These are phyloP conservation scores for Chloroceryle amazona DNA, from an alignment of 2,797 vertebrate species.

Conservation along the genomic window DNA sequence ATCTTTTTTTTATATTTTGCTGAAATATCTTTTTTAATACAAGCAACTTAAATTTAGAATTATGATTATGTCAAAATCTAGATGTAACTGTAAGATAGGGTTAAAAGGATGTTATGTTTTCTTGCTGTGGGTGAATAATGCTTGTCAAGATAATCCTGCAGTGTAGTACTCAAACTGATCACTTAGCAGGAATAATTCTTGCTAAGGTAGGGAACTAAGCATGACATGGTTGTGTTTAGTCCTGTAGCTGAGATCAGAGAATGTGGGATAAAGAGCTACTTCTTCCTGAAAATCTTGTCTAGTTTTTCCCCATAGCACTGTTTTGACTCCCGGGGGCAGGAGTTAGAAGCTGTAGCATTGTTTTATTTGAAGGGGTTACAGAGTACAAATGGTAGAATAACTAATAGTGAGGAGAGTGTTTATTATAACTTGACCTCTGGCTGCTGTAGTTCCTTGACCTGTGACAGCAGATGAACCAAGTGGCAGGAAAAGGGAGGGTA, in stretches of 20 bases:
- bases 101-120: not conserved
- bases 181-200: not conserved
- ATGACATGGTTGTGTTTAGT: not conserved
- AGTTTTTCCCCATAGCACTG: not conserved
- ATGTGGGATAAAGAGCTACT: not conserved
- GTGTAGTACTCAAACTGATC: not conserved
- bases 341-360: not conserved
- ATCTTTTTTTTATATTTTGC: not conserved
- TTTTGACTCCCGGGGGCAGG: not conserved
- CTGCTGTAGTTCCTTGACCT: not conserved
- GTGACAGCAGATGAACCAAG: not conserved
- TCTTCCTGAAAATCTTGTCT: not conserved
- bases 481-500: not conserved
- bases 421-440: not conserved
- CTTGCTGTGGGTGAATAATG: not conserved
- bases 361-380: not conserved
- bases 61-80: not conserved
- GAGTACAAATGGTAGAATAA: not conserved
- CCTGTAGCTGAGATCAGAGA: not conserved
- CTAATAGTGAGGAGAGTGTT: not conserved
- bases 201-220: not conserved
- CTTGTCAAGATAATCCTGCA: not conserved
- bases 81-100: not conserved
- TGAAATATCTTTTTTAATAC: not conserved
- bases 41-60: not conserved